Evolutionary conservation across 2,113 vertebrate species (phyloP).

Genomic region (Podarcis raffonei): DNA sequence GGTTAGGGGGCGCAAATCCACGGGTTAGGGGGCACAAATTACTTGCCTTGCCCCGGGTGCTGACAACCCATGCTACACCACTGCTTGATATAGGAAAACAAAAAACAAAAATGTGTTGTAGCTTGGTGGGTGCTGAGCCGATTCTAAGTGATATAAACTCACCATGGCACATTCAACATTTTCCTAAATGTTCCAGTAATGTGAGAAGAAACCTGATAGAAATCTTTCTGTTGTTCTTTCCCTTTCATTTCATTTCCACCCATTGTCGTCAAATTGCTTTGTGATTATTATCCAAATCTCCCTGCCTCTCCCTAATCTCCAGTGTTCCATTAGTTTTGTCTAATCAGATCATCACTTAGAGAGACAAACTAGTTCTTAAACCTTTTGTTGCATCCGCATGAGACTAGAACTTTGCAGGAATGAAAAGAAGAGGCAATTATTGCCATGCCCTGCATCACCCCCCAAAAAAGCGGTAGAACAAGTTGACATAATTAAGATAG

Average conservation of each 20-base stretch:
- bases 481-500: not conserved
- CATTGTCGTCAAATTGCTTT: not conserved
- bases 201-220: constrained; percentile 3
- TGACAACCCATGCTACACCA: too few species aligned
- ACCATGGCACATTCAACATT: not conserved
- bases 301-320: not conserved
- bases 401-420: not conserved
- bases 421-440: not conserved
- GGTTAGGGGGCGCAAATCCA: too few species aligned
- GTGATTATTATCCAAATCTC: not conserved
- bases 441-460: not conserved
- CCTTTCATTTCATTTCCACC: not conserved
- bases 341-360: not conserved
- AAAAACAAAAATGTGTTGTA: too few species aligned
- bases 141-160: not conserved
- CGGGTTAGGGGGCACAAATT: too few species aligned
- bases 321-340: rapidly evolving
- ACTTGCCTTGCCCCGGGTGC: too few species aligned
- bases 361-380: not conserved
- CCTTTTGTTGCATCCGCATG: not conserved
- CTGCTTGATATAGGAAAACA: too few species aligned
- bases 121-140: not conserved
- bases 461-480: not conserved
- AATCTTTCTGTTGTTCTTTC: not conserved
- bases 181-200: constrained; percentile 14